Conservation (phyloP, 2,797 vertebrate genomes). For the Lithobates pipiens region DNA sequence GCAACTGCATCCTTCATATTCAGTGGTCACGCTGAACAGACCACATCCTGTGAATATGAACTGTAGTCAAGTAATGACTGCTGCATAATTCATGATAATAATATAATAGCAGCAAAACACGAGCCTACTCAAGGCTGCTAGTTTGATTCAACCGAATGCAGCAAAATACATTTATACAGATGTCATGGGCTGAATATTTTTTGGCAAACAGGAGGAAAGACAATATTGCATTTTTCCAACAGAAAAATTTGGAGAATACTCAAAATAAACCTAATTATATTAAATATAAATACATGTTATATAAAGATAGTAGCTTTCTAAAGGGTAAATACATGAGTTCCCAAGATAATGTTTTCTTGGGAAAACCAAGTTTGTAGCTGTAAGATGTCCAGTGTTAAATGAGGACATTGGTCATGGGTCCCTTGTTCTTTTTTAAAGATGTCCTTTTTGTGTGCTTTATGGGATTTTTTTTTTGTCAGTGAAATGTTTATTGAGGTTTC, state of each 20-base stretch:
- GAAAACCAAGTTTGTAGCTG: neutral
- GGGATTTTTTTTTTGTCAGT: too few relatives aligned
- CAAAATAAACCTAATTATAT: conserved; percentile 30
- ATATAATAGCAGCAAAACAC: neutral
- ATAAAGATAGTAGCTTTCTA: neutral
- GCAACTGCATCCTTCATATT: neutral
- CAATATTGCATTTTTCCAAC: conserved; percentile 1
- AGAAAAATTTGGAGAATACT: neutral
- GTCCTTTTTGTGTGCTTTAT: too few relatives aligned
- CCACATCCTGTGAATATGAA: too few relatives aligned
- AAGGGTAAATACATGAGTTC: conserved; percentile 1
- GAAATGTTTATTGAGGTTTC: too few relatives aligned
- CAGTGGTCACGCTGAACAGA: neutral
- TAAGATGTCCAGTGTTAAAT: neutral
- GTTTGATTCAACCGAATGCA: neutral
- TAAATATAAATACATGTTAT: conserved; percentile 11
- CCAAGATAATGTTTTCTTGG: neutral
- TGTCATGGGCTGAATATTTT: neutral
- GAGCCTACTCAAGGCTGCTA: neutral
- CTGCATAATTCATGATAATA: neutral
- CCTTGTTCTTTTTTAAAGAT: too few relatives aligned
- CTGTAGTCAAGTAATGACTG: neutral
- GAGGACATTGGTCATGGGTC: too few relatives aligned
- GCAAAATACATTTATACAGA: neutral
- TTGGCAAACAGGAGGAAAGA: conserved; percentile 11